phyloP scores from a whole-genome alignment of 1,140 invertebrate genomes.

The Brachionus plicatilis region DNA sequence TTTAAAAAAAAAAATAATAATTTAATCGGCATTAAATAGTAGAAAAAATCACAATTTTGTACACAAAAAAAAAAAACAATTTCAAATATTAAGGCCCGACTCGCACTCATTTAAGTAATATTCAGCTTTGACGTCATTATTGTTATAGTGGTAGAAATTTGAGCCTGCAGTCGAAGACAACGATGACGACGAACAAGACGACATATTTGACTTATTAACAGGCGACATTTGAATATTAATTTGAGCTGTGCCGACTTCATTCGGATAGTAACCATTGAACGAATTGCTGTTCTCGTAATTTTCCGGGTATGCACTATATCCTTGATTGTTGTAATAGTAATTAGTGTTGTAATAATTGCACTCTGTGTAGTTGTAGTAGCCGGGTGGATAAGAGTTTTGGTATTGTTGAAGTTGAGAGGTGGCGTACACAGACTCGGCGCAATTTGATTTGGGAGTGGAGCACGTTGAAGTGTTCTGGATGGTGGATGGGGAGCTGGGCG shows the following conservation, averaged over 20 bases:
- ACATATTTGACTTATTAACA: conserved; percentile 10
- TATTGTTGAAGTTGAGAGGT: not conserved
- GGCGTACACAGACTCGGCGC: not conserved
- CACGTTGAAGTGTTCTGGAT: not conserved
- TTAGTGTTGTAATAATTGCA: not conserved
- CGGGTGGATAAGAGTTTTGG: not conserved
- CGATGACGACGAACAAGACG: not conserved
- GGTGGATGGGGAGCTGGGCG: not conserved
- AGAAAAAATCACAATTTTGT: not conserved
- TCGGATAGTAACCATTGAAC: not conserved
- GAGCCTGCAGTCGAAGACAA: not conserved
- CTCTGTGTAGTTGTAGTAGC: not conserved
- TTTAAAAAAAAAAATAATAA: not conserved
- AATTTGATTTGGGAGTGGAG: not conserved
- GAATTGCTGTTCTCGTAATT: not conserved
- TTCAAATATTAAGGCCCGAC: not conserved
- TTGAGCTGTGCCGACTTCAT: not conserved
- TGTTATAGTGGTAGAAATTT: not conserved
- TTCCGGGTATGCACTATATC: not conserved
- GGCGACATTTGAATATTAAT: not conserved
- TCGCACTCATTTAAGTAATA: not conserved
- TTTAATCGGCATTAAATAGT: not conserved
- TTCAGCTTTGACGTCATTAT: not conserved
- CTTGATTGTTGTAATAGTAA: not conserved
- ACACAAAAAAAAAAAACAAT: not conserved